A percentile compares a stretch with the other conserved stretches of the same genome.
Conservation (phyloP, 2,797 vertebrate species). For the Gambusia yucatana region DNA sequence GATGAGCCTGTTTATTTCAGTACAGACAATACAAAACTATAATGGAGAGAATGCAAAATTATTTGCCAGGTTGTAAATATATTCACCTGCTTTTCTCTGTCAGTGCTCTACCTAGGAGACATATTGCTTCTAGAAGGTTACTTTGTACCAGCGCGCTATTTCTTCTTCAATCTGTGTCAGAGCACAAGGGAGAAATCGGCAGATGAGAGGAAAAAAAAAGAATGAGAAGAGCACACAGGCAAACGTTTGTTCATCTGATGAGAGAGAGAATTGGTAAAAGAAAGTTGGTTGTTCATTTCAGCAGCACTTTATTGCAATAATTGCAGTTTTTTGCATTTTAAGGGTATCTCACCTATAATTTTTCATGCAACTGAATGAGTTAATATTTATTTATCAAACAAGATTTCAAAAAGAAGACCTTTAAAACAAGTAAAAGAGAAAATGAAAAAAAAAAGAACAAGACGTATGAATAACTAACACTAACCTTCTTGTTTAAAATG, state of each 20-base stretch:
- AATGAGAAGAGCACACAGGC: constrained; percentile 26
- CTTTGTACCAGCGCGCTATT: constrained; percentile 35
- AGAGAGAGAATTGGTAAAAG: constrained; percentile 1
- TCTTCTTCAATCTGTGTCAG: constrained; percentile 58
- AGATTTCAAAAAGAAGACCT: too few relatives aligned
- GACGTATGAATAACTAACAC: too few relatives aligned
- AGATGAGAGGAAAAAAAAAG: constrained; percentile 38
- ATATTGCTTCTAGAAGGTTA: constrained; percentile 23
- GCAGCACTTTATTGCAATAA: background rate
- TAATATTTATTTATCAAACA: too few relatives aligned
- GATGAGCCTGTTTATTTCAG: constrained; percentile 27
- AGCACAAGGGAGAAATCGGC: constrained; percentile 52
- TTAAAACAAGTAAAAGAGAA: too few relatives aligned
- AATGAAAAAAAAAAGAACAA: too few relatives aligned
- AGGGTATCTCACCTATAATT: background rate
- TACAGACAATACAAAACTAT: constrained; percentile 1
- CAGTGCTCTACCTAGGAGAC: constrained; percentile 26
- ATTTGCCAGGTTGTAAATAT: constrained; percentile 30
- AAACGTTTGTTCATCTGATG: constrained; percentile 17
- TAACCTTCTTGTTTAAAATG: background rate
- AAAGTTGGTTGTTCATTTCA: background rate
- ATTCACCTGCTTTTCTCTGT: constrained; percentile 34
- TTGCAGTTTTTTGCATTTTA: background rate
- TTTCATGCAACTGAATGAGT: background rate
- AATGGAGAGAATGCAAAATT: constrained; percentile 24